Evolutionary conservation across 2,797 vertebrate genomes (phyloP), one percentile per base, ranked within the genome.

Genomic region (Cuniculus paca): DNA sequence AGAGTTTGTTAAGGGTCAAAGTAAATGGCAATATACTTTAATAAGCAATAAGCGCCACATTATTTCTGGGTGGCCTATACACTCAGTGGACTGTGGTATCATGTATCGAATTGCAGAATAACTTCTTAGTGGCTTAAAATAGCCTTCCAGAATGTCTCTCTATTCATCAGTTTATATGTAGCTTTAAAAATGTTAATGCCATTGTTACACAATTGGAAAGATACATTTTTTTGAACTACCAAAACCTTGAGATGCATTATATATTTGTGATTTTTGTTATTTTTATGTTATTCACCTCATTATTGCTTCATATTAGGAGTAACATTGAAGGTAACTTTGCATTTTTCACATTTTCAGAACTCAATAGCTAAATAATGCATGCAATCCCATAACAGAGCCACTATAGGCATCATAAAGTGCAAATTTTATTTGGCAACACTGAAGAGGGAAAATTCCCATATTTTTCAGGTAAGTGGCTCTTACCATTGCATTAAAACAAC

Each of bases 1-100:
- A 97, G 95, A 96, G 90, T 97, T 97, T 97, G 96, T 82, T 93
- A 97, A 97, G 97, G 97, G 97, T 98, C 97, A 97, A 94, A 96
- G 95, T 97, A 97, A 97, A 96, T 96, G 96, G 96, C 89, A 93
- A 95, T 95, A 96, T 90, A 94, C 96, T 97, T 97, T 97, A 97
- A 97, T 97, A 97, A 96, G 96, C 89, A 97, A 93, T 97, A 97
- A 97, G 84, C 65, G 91, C 72, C 56, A 93, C 95, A 93, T 97
- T 97, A 95, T 83, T 87, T 96, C 86, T 90, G 74, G 91, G 94
- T 96, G 95, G 96, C 92, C 94, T 97, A 82, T 83, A 92, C 96
- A 97, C 50, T 93, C 97, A 96, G 82, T 90, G 94, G 86, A 96
- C 95, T 95, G 94, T 97, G 89, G 45, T 94, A 94, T 86, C 89